phyloP scores from a whole-genome alignment of 2,888 invertebrate genomes.

The Fabriciana adippe region DNA sequence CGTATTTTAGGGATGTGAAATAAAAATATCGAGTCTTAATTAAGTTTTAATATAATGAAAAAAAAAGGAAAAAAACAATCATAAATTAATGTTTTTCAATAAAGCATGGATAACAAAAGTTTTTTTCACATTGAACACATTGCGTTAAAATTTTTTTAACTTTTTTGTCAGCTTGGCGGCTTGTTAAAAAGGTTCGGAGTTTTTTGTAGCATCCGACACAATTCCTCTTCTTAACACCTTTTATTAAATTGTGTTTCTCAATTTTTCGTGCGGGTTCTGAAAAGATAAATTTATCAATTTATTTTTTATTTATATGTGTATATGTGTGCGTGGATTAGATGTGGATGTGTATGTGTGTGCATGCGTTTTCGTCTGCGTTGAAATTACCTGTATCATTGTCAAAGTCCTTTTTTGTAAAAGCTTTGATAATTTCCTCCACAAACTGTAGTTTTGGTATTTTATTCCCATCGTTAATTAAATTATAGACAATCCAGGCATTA shows the following conservation, averaged over 20 bases:
- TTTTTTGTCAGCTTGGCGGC: not conserved
- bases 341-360: too few species aligned
- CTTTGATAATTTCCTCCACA: not conserved
- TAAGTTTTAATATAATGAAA: too few species aligned
- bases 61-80: too few species aligned
- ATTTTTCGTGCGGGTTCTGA: too few species aligned
- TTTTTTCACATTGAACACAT: not conserved
- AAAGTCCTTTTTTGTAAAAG: constrained; percentile 9
- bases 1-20: too few species aligned
- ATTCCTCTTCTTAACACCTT: not conserved
- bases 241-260: not conserved
- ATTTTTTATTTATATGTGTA: too few species aligned
- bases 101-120: not conserved
- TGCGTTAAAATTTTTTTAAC: not conserved
- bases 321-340: too few species aligned
- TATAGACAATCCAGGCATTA: constrained; percentile 28
- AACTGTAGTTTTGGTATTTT: not conserved
- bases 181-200: not conserved
- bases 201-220: constrained; percentile 4
- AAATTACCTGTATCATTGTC: not conserved
- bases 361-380: constrained; percentile 16
- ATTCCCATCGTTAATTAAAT: not conserved
- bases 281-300: too few species aligned
- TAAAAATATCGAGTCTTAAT: too few species aligned
- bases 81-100: not conserved